A percentile compares a stretch with the other conserved stretches of the same genome.
Evolutionary conservation across 1,140 invertebrate genomes (phyloP).

Genomic region (Zophobas atratus): DNA sequence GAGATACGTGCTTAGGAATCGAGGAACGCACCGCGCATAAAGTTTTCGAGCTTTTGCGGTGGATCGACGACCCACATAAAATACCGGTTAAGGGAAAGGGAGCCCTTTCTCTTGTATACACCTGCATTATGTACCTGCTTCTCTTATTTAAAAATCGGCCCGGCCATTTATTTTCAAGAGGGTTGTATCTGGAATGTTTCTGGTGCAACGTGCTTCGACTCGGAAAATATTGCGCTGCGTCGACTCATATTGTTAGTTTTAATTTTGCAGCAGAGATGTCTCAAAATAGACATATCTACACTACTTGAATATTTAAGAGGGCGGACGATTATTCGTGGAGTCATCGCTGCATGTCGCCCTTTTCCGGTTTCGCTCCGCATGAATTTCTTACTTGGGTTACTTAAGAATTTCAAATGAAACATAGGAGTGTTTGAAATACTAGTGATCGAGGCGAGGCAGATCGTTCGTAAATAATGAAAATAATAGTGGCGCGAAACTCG

Average conservation of each 20-base stretch:
- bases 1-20: conserved; percentile 49
- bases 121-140: conserved; percentile 28
- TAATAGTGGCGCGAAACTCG: too few relatives aligned
- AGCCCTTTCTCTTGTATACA: conserved; percentile 18
- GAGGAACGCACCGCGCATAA: conserved; percentile 45
- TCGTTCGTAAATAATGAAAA: too few relatives aligned
- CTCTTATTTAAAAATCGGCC: conserved; percentile 35
- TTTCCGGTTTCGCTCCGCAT: conserved; percentile 7
- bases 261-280: conserved; percentile 1
- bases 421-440: not conserved
- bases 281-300: not conserved
- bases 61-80: conserved; percentile 41
- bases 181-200: not conserved
- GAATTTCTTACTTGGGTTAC: not conserved
- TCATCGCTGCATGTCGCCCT: conserved; percentile 33
- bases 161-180: conserved; percentile 16
- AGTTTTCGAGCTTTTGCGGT: conserved; percentile 45
- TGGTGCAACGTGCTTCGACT: conserved; percentile 9
- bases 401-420: not conserved
- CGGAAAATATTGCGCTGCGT: conserved; percentile 10
- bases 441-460: too few relatives aligned
- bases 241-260: not conserved
- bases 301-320: conserved; percentile 8
- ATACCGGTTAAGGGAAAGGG: conserved; percentile 29
- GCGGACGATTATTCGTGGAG: not conserved